A percentile compares a stretch with the other conserved stretches of the same genome.
These are phyloP conservation scores for Rana temporaria DNA, from an alignment of 2,113 vertebrate species.

Conservation along the genomic window DNA sequence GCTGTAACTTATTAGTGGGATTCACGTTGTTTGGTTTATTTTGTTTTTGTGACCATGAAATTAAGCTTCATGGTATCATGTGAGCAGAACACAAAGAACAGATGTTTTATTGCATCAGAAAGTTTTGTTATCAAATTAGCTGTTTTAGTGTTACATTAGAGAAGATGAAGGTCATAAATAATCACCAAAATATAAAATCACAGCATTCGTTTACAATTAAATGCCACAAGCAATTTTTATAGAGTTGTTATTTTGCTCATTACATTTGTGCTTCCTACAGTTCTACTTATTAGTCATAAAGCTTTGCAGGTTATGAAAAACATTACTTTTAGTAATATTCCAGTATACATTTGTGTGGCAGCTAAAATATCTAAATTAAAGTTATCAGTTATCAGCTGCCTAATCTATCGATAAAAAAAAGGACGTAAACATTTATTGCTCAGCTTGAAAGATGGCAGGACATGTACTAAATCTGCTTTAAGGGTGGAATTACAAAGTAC, in stretches of 20 bases:
- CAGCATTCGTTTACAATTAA: conserved; percentile 23
- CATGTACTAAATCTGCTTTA: not conserved
- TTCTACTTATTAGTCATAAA: conserved; percentile 37
- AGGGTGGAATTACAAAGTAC: not conserved
- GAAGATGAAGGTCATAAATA: conserved; percentile 41
- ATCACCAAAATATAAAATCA: conserved; percentile 29
- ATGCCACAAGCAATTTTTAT: conserved; percentile 34
- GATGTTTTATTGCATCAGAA: conserved; percentile 43
- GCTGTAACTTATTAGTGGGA: conserved; percentile 25
- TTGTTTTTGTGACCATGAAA: conserved; percentile 28
- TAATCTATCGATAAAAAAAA: not conserved
- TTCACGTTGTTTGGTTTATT: conserved; percentile 42
- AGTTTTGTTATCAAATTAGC: conserved; percentile 41
- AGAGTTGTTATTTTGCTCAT: conserved; percentile 37
- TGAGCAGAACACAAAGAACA: conserved; percentile 28
- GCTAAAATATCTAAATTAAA: conserved; percentile 19
- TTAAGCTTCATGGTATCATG: conserved; percentile 24
- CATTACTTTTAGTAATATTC: conserved; percentile 31
- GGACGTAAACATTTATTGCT: conserved; percentile 2
- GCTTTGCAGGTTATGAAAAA: conserved; percentile 33
- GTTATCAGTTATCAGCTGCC: conserved; percentile 9
- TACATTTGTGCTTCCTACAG: conserved; percentile 36
- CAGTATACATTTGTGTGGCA: conserved; percentile 24
- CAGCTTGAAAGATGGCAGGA: too few relatives aligned
- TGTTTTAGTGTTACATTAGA: conserved; percentile 5